Conservation (phyloP, 2,888 invertebrate genomes). For the Tipula vernalis region DNA sequence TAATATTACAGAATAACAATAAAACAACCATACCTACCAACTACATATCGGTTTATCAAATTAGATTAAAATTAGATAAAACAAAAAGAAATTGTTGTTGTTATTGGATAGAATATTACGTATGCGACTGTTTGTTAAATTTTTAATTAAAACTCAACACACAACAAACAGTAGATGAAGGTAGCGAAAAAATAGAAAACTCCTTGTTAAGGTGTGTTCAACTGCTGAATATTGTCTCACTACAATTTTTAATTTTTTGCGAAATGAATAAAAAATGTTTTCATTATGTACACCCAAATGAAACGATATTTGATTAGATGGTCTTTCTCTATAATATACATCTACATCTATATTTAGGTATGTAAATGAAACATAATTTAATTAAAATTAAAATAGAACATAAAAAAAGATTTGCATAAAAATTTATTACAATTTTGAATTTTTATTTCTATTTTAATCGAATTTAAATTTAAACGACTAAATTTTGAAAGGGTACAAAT, state of each 20-base stretch:
- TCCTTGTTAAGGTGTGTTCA: not conserved
- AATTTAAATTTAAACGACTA: not conserved
- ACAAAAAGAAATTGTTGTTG: not conserved
- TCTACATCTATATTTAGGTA: not conserved
- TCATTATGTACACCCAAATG: not conserved
- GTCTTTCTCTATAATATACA: not conserved
- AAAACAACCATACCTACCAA: not conserved
- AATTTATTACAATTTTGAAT: not conserved
- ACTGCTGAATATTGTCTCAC: not conserved
- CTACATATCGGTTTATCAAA: not conserved
- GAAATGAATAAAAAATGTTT: not conserved
- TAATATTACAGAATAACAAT: too few species aligned
- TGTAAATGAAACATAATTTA: not conserved
- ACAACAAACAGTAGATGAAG: not conserved
- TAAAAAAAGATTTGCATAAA: not conserved
- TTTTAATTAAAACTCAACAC: not conserved
- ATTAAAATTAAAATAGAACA: not conserved
- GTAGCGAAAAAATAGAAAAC: not conserved
- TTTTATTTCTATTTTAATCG: not conserved
- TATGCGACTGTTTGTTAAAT: not conserved
- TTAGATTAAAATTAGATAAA: not conserved
- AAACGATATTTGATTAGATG: not conserved
- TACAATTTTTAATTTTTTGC: not conserved
- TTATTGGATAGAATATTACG: not conserved
- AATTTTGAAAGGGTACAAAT: not conserved